These are phyloP conservation scores for Dryadula phaetusa DNA, from an alignment of 2,888 invertebrate genomes.

Conservation along the genomic window DNA sequence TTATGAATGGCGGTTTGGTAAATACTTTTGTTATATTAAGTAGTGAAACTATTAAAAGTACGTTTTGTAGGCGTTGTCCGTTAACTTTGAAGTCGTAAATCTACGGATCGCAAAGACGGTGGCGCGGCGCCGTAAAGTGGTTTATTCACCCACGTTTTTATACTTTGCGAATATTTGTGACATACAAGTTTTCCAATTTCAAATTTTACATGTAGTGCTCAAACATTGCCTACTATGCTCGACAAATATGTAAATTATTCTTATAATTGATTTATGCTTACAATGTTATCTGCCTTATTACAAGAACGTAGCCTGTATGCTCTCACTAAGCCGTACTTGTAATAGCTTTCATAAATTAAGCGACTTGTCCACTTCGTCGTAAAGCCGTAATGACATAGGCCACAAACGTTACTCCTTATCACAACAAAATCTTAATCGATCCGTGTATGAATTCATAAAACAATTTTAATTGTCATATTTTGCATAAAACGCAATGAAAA, in stretches of 20 bases:
- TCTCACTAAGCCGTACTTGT: slow-evolving; percentile 33
- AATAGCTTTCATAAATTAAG: slow-evolving; percentile 58
- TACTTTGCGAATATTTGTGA: slow-evolving; percentile 50
- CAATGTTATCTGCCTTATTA: slow-evolving; percentile 22
- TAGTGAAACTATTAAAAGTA: background rate
- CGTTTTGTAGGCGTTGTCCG: slow-evolving; percentile 54
- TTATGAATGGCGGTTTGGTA: background rate
- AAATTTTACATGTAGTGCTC: background rate
- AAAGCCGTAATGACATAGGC: slow-evolving; percentile 67
- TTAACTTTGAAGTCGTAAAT: slow-evolving; percentile 62
- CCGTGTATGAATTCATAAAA: slow-evolving; percentile 72
- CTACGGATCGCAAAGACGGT: slow-evolving; percentile 52
- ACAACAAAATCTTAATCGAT: slow-evolving; percentile 80
- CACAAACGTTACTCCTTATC: slow-evolving; percentile 72
- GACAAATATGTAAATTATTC: background rate
- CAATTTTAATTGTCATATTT: slow-evolving; percentile 78
- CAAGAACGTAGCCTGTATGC: slow-evolving; percentile 5
- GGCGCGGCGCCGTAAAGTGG: slow-evolving; percentile 54
- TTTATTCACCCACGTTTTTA: slow-evolving; percentile 59
- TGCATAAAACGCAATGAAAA: slow-evolving; percentile 73
- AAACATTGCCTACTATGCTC: too few species aligned
- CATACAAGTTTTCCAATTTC: background rate
- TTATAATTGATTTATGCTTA: slow-evolving; percentile 9
- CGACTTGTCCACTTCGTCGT: slow-evolving; percentile 52
- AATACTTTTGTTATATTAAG: slow-evolving; percentile 2